A percentile compares a stretch with the other conserved stretches of the same genome.
Evolutionary conservation across 2,888 invertebrate species (phyloP).

Genomic region (Eulithis testata): DNA sequence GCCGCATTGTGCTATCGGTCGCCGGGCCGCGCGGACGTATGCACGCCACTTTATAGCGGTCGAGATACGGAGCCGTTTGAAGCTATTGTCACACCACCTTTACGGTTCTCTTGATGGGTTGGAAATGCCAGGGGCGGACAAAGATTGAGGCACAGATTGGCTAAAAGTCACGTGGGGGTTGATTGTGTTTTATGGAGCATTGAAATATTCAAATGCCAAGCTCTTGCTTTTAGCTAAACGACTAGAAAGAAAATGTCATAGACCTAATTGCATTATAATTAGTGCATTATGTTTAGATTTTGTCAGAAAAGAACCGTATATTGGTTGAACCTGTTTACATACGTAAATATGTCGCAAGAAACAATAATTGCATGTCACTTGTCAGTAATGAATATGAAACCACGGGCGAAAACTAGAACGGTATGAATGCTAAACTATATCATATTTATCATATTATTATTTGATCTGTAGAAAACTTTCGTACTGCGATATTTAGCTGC

Average conservation of each 20-base stretch:
- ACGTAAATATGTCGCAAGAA: too few relatives aligned
- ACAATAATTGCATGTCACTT: too few relatives aligned
- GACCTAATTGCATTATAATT: background rate
- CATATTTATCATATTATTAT: too few relatives aligned
- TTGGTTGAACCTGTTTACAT: too few relatives aligned
- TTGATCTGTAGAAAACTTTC: background rate
- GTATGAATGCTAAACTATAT: too few relatives aligned
- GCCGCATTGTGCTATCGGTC: conserved; percentile 83
- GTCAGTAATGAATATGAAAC: too few relatives aligned
- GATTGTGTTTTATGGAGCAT: conserved; percentile 21
- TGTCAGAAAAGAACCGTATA: too few relatives aligned
- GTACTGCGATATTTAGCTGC: conserved; percentile 14
- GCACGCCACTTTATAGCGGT: conserved; percentile 75
- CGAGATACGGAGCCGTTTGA: conserved; percentile 68
- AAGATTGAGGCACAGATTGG: conserved; percentile 32
- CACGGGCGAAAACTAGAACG: too few relatives aligned
- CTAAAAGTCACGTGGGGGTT: conserved; percentile 17
- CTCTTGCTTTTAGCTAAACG: background rate
- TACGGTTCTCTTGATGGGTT: conserved; percentile 52
- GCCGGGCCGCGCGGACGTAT: conserved; percentile 78
- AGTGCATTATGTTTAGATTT: too few relatives aligned
- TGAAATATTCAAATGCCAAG: conserved; percentile 6
- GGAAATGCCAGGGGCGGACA: conserved; percentile 38
- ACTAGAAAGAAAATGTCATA: background rate
- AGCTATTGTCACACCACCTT: conserved; percentile 76